Percentiles rank a stretch among this genome's conserved stretches.
Conservation (phyloP, 2,888 invertebrate species). For the Drosophila peninsularis region DNA sequence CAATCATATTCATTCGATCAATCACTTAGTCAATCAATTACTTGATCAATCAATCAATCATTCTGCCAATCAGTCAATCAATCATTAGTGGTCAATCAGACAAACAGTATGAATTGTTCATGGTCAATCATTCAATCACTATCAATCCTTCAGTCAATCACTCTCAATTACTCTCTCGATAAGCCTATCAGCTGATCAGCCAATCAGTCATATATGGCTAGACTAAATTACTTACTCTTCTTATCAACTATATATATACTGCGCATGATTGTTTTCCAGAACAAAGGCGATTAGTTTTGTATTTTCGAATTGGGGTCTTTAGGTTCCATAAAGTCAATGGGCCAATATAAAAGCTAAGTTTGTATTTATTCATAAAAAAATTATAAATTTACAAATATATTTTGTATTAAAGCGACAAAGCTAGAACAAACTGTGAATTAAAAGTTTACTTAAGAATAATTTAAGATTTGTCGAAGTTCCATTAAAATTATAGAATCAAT, state of each 20-base stretch:
- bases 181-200: not conserved
- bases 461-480: slow-evolving; percentile 8
- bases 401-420: slow-evolving; percentile 20
- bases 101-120: not conserved
- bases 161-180: not conserved
- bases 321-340: not conserved
- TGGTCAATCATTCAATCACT: not conserved
- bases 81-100: too few relatives aligned
- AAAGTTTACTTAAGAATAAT: slow-evolving; percentile 38
- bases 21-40: not conserved
- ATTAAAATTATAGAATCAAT: slow-evolving; percentile 1
- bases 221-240: not conserved
- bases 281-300: slow-evolving; percentile 28
- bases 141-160: not conserved
- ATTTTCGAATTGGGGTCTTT: not conserved
- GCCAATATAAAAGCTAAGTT: slow-evolving; percentile 20
- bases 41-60: not conserved
- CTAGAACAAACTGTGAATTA: slow-evolving; percentile 4
- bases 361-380: slow-evolving; percentile 42
- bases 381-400: slow-evolving; percentile 13
- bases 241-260: not conserved
- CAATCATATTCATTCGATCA: not conserved
- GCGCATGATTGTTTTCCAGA: too few relatives aligned
- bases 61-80: not conserved
- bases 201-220: not conserved